Base-by-base conservation (phyloP, 2,888 invertebrate species). In the Lydus trimaculatus region DNA sequence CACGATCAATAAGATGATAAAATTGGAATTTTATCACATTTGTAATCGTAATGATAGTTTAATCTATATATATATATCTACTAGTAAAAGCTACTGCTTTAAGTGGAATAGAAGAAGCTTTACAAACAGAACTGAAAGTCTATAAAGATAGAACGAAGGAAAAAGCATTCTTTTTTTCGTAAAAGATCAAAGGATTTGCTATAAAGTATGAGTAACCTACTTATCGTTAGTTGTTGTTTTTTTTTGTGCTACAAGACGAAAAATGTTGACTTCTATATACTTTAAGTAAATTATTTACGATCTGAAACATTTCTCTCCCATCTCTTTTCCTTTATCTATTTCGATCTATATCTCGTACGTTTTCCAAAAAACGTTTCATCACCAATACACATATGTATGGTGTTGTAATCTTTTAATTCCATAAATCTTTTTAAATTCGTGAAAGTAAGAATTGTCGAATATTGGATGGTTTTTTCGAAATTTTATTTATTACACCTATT, bases 191-290 rank as follows among this genome's bases (percentile, higher is more conserved):
- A 48, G 48, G 20, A 48, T 48, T 48, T 43, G 11, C 20, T 11
- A 20, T 48, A 48, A 48, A 43, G 36, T 15, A 36, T 15, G 15
- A 36, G 48, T 48, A 48, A 20, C 48, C 48, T 9, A 48, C 0
- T 48, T n/a, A n/a, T n/a, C n/a, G n/a, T n/a, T n/a, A n/a, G n/a
- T n/a, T n/a, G n/a, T n/a, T n/a, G n/a, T n/a, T n/a, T n/a, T n/a
- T n/a, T 48, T 48, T 48, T 48, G 9, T 56, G 5, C 17, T 17
- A 2, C n/a, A 43, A 56, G 20, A 23, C 20, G 31, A 56, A 63
- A 33, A 39, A 60, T 60, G 63, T 63, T 43, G 31, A 36, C 48
- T 63, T 43, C 43, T 48, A n/a, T n/a, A n/a, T n/a, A 33, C 25
- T 23, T 56, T 56, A 63, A 63, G 58, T 63, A 31, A 48, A 48